Evolutionary conservation across 2,888 invertebrate genomes (phyloP), one percentile per base, ranked within the genome.

Genomic region (Ctenicera cuprea): DNA sequence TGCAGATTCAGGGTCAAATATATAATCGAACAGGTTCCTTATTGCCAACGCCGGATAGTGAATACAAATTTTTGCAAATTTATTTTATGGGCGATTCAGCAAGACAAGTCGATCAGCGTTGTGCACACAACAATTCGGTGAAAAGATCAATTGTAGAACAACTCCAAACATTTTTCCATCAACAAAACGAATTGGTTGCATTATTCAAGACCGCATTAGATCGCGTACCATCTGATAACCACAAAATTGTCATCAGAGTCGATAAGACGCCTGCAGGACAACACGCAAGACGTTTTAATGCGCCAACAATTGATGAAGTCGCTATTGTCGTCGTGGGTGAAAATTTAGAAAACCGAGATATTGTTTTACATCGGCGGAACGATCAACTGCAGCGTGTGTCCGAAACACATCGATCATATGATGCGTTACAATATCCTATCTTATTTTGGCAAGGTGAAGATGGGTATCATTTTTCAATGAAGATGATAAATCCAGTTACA

Each of bases 291-390:
- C 77, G 74, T 73, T 85, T 80, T 75, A 86, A 85, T 81, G 85
- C 84, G 50, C 85, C 84, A 70, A 83, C 81, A 45, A 78, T 84
- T 26, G 79, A 84, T 79, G 84, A 86, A 82, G 84, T 85, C 50
- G 83, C 83, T 14, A 79, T 85, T 62, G 74, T 85, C n/a, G 81
- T 85, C 50, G 83, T 83, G 78, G 84, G 82, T 26, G 79, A 84
- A 67, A 50, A 82, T 38, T 79, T 82, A 54, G 80, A 82, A 74
- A 64, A 63, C 64, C 79, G 84, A 43, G 83, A 85, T 78, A n/a
- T n/a, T n/a, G n/a, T n/a, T n/a, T n/a, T n/a, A n/a, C 70, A 69
- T 62, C 79, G 78, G 37, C 50, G 78, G n/a, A 68, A 78, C 75
- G 71, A 83, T 72, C 84, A 87, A 71, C 80, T 86, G 22, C 78